Conservation (phyloP, 2,113 vertebrate species). For the Siniperca knerii region DNA sequence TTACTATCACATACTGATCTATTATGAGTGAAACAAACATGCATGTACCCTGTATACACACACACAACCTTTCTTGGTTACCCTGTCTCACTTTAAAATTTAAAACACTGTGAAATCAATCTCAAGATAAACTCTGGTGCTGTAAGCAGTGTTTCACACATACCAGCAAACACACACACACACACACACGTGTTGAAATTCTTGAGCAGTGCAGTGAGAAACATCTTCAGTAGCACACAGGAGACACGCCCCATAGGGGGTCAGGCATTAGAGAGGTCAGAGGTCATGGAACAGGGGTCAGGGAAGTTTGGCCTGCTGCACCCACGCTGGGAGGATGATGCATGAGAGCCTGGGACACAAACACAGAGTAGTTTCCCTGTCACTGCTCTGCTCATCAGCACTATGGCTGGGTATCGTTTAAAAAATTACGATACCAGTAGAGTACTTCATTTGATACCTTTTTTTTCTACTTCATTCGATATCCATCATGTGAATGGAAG, state of each 20-base stretch:
- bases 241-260: constrained; percentile 3
- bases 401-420: background rate
- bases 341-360: background rate
- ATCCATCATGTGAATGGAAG: too few species aligned
- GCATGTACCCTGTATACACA: background rate
- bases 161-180: background rate
- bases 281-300: constrained; percentile 16
- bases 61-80: background rate
- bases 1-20: background rate
- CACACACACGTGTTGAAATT: background rate
- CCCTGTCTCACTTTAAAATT: too few species aligned
- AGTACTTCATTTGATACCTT: too few species aligned
- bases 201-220: background rate
- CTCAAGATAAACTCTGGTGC: background rate
- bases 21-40: too few species aligned
- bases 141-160: background rate
- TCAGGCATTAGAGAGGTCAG: constrained; percentile 20
- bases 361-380: background rate
- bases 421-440: too few species aligned
- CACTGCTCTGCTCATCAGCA: background rate
- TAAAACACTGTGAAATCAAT: too few species aligned
- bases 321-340: background rate
- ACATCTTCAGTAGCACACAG: constrained; percentile 18
- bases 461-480: too few species aligned
- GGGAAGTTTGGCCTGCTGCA: background rate